Percentiles rank a stretch among this genome's conserved stretches.
These are phyloP conservation scores for Lepetodrilus schrolli DNA, from an alignment of 2,888 invertebrate species.

Conservation along the genomic window DNA sequence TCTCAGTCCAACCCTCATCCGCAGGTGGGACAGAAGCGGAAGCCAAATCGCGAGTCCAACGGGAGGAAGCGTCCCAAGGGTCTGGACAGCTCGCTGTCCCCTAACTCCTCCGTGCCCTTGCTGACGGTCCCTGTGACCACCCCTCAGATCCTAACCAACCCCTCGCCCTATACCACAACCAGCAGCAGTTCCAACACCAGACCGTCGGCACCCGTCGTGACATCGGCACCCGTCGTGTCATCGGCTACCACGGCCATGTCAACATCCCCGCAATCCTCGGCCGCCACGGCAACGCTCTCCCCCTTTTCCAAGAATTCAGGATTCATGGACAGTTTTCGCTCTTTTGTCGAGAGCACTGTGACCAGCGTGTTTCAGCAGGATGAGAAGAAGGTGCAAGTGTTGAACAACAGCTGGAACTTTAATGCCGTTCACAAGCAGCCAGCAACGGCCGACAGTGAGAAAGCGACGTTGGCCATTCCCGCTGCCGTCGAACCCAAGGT, in stretches of 20 bases:
- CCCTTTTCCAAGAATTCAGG: conserved; percentile 72
- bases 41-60: conserved; percentile 52
- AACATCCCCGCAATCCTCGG: conserved; percentile 56
- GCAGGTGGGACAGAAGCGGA: conserved; percentile 49
- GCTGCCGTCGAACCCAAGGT: conserved; percentile 20
- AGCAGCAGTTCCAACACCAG: conserved; percentile 45
- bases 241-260: conserved; percentile 74
- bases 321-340: conserved; percentile 71
- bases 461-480: conserved; percentile 34
- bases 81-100: conserved; percentile 24
- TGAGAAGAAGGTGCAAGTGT: conserved; percentile 44
- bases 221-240: conserved; percentile 47
- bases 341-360: conserved; percentile 74
- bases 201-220: conserved; percentile 44
- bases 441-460: conserved; percentile 34
- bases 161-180: conserved; percentile 63
- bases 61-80: conserved; percentile 47
- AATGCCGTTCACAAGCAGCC: background rate
- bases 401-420: conserved; percentile 24
- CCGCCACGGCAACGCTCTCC: conserved; percentile 78
- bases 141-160: conserved; percentile 64
- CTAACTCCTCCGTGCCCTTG: conserved; percentile 4
- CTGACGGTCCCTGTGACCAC: conserved; percentile 65
- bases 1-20: conserved; percentile 36
- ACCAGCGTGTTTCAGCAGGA: conserved; percentile 71